Evolutionary conservation across 2,797 vertebrate genomes (phyloP).

Genomic region (Poecilia wingei): DNA sequence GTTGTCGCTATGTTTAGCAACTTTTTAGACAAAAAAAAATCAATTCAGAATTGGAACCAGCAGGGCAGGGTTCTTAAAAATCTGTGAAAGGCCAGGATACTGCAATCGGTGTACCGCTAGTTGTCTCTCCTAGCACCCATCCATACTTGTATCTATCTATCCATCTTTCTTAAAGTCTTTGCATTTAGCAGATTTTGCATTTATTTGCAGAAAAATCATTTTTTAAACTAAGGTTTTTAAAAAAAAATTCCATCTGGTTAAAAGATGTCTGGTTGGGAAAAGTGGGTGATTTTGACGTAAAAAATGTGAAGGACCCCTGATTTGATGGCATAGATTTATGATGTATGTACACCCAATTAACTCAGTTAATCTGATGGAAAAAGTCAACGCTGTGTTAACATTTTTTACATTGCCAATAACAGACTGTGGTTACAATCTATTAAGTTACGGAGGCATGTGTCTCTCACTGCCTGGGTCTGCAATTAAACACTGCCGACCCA

Average conservation of each 20-base stretch:
- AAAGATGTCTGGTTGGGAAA: neutral
- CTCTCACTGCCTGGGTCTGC: neutral
- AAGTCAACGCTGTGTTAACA: slow-evolving; percentile 5
- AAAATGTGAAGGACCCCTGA: neutral
- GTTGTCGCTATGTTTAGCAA: neutral
- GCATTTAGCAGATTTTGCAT: neutral
- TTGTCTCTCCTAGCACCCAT: neutral
- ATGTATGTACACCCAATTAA: neutral
- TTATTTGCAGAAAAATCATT: neutral
- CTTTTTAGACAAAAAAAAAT: neutral
- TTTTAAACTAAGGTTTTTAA: neutral
- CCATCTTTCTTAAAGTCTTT: neutral
- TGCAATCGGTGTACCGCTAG: neutral
- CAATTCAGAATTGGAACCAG: neutral
- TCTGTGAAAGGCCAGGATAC: neutral
- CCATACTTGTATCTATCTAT: neutral
- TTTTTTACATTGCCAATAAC: slow-evolving; percentile 18
- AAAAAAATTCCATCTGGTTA: too few species aligned
- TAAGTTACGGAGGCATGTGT: slow-evolving; percentile 8
- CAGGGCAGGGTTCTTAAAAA: neutral
- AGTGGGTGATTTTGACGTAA: neutral
- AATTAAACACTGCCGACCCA: slow-evolving; percentile 11
- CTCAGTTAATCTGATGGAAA: slow-evolving; percentile 4
- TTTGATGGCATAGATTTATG: neutral
- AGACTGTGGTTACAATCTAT: slow-evolving; percentile 18